A percentile compares a stretch with the other conserved stretches of the same genome.
These are phyloP conservation scores for Protosalanx chinensis DNA, from an alignment of 2,797 vertebrate genomes.

Conservation along the genomic window DNA sequence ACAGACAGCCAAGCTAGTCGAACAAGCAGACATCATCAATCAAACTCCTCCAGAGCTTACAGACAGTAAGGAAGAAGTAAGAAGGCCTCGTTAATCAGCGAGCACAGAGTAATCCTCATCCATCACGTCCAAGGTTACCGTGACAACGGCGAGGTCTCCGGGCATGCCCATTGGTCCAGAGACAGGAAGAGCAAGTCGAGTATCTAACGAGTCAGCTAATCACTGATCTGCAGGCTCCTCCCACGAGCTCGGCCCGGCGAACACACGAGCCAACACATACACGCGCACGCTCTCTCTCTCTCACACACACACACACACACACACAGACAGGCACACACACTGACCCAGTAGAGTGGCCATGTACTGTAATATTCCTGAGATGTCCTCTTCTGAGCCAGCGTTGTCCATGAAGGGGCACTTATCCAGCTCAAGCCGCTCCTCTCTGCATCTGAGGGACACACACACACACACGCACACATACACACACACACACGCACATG, in stretches of 20 bases:
- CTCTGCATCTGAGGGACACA: conserved; percentile 77
- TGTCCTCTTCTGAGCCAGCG: conserved; percentile 84
- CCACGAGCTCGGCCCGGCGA: not conserved
- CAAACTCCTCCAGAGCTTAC: not conserved
- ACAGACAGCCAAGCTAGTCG: conserved; percentile 7
- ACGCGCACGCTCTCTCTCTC: not conserved
- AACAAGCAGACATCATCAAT: conserved; percentile 12
- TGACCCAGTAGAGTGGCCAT: conserved; percentile 90
- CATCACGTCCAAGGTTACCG: conserved; percentile 7
- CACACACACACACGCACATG: too few relatives aligned
- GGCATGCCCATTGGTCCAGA: not conserved
- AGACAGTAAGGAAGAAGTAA: not conserved
- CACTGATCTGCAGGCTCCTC: not conserved
- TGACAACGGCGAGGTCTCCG: not conserved
- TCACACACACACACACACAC: not conserved
- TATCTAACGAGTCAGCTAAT: not conserved
- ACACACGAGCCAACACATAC: not conserved
- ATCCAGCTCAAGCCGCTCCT: conserved; percentile 79
- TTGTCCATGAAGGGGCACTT: conserved; percentile 86
- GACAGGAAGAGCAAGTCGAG: not conserved
- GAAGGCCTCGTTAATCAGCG: not conserved
- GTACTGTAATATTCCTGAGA: conserved; percentile 94
- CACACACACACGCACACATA: not conserved
- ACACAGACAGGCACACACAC: conserved; percentile 17
- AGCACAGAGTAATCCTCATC: not conserved